Base-by-base conservation (phyloP, 2,888 invertebrate genomes). In the Philopedon plagiatum region DNA sequence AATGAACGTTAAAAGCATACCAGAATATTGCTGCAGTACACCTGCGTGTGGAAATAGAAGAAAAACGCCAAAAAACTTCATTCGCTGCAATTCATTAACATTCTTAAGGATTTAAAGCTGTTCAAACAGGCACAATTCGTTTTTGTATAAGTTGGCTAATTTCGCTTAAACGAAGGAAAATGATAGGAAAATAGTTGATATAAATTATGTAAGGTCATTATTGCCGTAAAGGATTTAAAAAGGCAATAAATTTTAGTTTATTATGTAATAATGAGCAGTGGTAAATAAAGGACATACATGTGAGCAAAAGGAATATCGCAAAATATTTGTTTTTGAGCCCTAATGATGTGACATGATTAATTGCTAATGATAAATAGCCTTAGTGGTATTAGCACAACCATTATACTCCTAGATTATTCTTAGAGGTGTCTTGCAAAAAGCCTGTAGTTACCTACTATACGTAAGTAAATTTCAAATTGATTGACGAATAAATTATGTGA, bases 41-140 rank as follows among this genome's bases (percentile, higher is more conserved):
- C 71, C 71, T 71, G 71, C 65, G 18, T 13, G 63, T 64, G 64
- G 71, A 71, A 71, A 71, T 54, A 39, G 71, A 71, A 54, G 71
- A 65, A 71, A 71, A 71, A 71, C 65, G 51, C 71, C 71, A 44
- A 65, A n/a, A 71, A 71, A 65, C 51, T 54, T 18, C 65, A 29
- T 32, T 15, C 23, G n/a, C 19, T 29, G 29, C 51, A 51, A 51
- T 65, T 71, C 60, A 71, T 60, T 65, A 60, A 54, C 65, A 65
- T 71, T 64, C 71, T 39, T 70, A 46, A 18, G 34, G 23, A 63
- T 64, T 71, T 71, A 49, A 49, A 49, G 26, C 7, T 49, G 49
- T 13, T 26, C n/a, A 9, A 19, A 26, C 49, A 13, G 19, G 11
- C n/a, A 5, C 13, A 26, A 13, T 18, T 18, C 1, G 41, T 41